Evolutionary conservation across 2,797 vertebrate genomes (phyloP).

Genomic region (Cuniculus paca): DNA sequence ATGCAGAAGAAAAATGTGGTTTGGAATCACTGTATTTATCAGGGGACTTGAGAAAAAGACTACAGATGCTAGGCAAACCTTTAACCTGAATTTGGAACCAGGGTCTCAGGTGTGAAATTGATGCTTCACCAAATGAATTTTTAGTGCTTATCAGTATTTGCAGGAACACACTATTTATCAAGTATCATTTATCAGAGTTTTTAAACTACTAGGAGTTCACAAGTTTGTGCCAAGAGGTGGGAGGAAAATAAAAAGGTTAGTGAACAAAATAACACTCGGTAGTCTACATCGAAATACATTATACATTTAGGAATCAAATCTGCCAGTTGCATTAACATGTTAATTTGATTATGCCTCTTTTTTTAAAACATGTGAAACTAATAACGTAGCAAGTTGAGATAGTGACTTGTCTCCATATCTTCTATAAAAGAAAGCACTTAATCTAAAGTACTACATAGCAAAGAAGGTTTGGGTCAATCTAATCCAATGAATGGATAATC

Average conservation of each 20-base stretch:
- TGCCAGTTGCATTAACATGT: constrained; percentile 34
- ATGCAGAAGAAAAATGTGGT: constrained; percentile 76
- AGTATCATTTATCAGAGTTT: constrained; percentile 72
- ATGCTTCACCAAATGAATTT: constrained; percentile 39
- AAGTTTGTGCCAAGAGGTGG: background rate
- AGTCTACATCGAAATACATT: background rate
- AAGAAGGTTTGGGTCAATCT: background rate
- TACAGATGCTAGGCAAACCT: constrained; percentile 67
- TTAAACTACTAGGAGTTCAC: constrained; percentile 59
- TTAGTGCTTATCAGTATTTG: constrained; percentile 54
- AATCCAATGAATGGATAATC: background rate
- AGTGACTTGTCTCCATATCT: background rate
- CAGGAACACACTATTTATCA: constrained; percentile 48
- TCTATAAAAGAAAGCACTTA: background rate
- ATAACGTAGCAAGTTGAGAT: constrained; percentile 30
- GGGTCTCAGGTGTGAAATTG: constrained; percentile 73
- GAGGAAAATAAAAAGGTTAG: background rate
- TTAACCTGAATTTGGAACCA: constrained; percentile 74
- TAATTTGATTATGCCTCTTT: constrained; percentile 12
- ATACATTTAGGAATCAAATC: constrained; percentile 4
- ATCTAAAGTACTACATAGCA: background rate
- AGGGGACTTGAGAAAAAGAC: constrained; percentile 66
- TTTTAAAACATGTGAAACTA: constrained; percentile 46
- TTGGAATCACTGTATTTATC: constrained; percentile 78
- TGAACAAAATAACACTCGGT: constrained; percentile 6